These are phyloP conservation scores for Triplophysa tibetana DNA, from an alignment of 2,113 vertebrate genomes.

Conservation along the genomic window DNA sequence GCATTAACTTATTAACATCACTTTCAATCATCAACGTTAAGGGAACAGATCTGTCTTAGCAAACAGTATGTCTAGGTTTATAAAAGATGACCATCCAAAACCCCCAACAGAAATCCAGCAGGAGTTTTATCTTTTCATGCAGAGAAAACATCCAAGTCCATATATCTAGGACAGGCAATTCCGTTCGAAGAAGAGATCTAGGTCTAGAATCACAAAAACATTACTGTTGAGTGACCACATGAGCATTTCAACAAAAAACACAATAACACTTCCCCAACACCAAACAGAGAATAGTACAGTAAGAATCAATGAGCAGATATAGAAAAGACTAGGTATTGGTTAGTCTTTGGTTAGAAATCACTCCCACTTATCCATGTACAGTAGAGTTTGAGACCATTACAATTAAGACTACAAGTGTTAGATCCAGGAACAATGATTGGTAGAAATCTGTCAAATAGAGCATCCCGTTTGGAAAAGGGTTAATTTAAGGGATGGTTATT, in stretches of 20 bases:
- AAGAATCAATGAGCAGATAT: neutral
- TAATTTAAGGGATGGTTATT: slow-evolving; percentile 81
- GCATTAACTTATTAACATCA: neutral
- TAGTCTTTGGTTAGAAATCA: slow-evolving; percentile 37
- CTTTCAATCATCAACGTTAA: neutral
- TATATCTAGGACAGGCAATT: neutral
- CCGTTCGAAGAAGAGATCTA: neutral
- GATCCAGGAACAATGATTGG: slow-evolving; percentile 84
- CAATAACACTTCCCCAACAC: neutral
- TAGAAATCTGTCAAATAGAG: slow-evolving; percentile 48
- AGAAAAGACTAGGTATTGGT: neutral
- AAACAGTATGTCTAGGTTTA: neutral
- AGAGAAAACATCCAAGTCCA: neutral
- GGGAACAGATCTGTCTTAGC: neutral
- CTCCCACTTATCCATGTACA: neutral
- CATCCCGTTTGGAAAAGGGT: slow-evolving; percentile 78
- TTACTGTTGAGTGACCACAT: slow-evolving; percentile 1
- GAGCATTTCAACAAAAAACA: neutral
- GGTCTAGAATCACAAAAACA: slow-evolving; percentile 22
- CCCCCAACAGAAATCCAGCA: neutral
- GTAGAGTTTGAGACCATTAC: slow-evolving; percentile 12
- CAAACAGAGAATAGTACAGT: slow-evolving; percentile 11
- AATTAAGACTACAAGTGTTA: slow-evolving; percentile 75
- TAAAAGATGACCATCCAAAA: no score
- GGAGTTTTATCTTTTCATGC: neutral